Evolutionary conservation across 2,113 vertebrate genomes (phyloP).

Genomic region (Cygnus buccinator): DNA sequence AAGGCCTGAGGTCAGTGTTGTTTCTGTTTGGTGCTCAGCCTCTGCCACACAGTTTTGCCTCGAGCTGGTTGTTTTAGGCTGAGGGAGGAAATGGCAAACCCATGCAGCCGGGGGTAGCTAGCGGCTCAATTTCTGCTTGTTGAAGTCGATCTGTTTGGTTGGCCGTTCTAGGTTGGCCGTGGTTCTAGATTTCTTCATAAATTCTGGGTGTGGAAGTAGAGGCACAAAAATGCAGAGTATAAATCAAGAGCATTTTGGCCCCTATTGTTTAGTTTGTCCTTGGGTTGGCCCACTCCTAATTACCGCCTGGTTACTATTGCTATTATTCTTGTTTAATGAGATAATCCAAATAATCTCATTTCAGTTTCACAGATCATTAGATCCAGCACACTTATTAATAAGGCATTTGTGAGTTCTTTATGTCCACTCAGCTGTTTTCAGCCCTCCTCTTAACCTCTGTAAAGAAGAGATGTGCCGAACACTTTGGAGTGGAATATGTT

Average conservation of each 20-base stretch:
- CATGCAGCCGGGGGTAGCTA: neutral
- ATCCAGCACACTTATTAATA: conserved; percentile 63
- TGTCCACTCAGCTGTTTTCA: conserved; percentile 65
- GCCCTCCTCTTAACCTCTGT: neutral
- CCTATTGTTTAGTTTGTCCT: conserved; percentile 56
- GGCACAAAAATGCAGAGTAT: neutral
- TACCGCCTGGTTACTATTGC: conserved; percentile 30
- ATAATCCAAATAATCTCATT: conserved; percentile 73
- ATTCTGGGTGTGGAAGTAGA: neutral
- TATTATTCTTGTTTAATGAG: conserved; percentile 74
- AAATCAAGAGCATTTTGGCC: conserved; percentile 19
- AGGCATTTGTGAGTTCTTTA: conserved; percentile 55
- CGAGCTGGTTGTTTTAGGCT: neutral
- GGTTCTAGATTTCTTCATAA: neutral
- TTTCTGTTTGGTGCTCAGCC: neutral
- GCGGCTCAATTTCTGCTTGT: neutral
- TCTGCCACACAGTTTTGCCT: neutral
- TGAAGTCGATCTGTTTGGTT: neutral
- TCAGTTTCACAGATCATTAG: conserved; percentile 69
- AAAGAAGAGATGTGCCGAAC: neutral
- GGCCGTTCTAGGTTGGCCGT: neutral
- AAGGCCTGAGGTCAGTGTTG: neutral
- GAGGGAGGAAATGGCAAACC: neutral
- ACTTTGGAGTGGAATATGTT: neutral
- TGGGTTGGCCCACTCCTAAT: conserved; percentile 50